Evolutionary conservation across 2,888 invertebrate genomes (phyloP).

Genomic region (Drosophila pseudotakahashii): DNA sequence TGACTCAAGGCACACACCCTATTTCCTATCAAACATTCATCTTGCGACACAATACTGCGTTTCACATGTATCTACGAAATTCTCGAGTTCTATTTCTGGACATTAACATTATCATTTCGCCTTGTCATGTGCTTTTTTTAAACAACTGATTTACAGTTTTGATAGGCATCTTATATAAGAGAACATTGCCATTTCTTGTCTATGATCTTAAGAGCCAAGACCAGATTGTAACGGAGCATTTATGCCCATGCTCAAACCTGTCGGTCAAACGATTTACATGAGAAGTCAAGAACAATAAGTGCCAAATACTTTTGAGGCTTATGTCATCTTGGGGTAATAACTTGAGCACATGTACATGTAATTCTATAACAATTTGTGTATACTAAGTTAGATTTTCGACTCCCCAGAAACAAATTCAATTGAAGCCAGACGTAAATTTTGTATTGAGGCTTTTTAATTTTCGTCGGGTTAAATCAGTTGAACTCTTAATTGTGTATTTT

Average conservation of each 20-base stretch:
- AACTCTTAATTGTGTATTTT: constrained; percentile 72
- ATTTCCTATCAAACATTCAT: constrained; percentile 2
- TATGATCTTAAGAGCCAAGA: constrained; percentile 10
- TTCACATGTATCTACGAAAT: not conserved
- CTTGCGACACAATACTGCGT: not conserved
- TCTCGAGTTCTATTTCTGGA: constrained; percentile 13
- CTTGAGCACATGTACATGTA: not conserved
- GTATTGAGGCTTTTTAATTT: constrained; percentile 61
- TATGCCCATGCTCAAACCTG: constrained; percentile 27
- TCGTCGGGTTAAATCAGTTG: constrained; percentile 65
- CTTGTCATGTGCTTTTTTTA: constrained; percentile 4
- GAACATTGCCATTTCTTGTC: constrained; percentile 19
- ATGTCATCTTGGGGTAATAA: constrained; percentile 58
- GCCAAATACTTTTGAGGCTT: constrained; percentile 47
- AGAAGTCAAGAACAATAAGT: constrained; percentile 33
- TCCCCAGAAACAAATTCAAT: constrained; percentile 13
- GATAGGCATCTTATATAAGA: constrained; percentile 19
- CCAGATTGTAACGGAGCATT: constrained; percentile 10
- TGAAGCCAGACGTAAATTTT: constrained; percentile 29
- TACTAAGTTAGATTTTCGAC: not conserved
- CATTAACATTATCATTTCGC: constrained; percentile 9
- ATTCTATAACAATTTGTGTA: not conserved
- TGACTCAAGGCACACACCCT: constrained; percentile 19
- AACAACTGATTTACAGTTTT: constrained; percentile 11
- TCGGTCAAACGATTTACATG: constrained; percentile 42